Evolutionary conservation across 2,888 invertebrate genomes (phyloP), one percentile per base, ranked within the genome.

Genomic region (Amphipoea lucens): DNA sequence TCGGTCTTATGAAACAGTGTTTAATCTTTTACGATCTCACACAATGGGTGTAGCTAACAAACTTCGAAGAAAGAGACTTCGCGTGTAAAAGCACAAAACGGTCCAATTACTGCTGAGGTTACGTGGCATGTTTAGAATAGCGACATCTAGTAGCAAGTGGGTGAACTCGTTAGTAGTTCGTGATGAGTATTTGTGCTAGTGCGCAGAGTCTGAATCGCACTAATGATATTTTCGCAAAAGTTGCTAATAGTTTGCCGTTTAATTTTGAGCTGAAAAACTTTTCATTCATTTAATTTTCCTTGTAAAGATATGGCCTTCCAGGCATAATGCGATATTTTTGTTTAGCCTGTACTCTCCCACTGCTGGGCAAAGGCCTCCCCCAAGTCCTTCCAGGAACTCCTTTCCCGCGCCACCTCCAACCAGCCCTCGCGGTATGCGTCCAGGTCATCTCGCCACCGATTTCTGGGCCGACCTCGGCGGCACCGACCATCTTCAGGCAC

Each of bases 21-120:
- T 85, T 85, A 87, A 85, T 81, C 70, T 83, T 79, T 89, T 75
- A 83, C 74, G 65, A 72, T 71, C 68, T 69, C 72, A 70, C 73
- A 88, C 84, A 87, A 88, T 80, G 79, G 79, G 76, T 78, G 81
- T 78, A 68, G 76, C 76, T 87, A 79, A 87, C 81, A 88, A 80
- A 87, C 88, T 82, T 75, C 60, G 71, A 66, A 76, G 83, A 81
- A 78, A 78, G 78, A 76, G 72, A 72, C 78, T 83, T 69, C 69
- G 67, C 70, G 68, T 69, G 74, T 74, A 74, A 67, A 68, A 79
- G 76, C 72, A 71, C 71, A 86, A 86, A 86, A 86, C 88, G 83
- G 76, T 62, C 78, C 78, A 86, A 88, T 87, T 87, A 87, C 80
- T 68, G 71, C 78, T 73, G 74, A 88, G 86, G 74, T 87, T 76